Percentiles rank a stretch among this genome's conserved stretches.
Conservation (phyloP, 2,113 vertebrate genomes). For the Salvelinus fontinalis region DNA sequence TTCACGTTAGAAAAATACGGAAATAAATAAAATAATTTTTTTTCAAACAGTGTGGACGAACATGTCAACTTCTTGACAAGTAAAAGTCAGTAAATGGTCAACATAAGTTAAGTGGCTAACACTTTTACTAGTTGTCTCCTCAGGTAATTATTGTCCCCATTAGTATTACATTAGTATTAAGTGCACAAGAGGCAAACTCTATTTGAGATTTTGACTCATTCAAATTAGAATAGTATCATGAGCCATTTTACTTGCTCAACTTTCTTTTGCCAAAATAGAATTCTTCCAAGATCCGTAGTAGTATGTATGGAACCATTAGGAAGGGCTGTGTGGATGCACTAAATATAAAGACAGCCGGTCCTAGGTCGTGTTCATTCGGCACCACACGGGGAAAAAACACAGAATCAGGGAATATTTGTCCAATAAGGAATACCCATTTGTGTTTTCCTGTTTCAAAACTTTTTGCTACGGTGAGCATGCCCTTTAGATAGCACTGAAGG, state of each 20-base stretch:
- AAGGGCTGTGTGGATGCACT: slow-evolving; percentile 62
- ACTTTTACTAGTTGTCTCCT: not conserved
- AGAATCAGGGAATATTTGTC: too few species aligned
- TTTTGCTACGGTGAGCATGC: too few species aligned
- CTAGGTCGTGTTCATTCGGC: slow-evolving; percentile 9
- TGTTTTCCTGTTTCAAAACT: too few species aligned
- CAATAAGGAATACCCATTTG: too few species aligned
- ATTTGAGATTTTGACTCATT: too few species aligned
- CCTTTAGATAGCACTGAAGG: slow-evolving; percentile 53
- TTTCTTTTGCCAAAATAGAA: slow-evolving; percentile 1
- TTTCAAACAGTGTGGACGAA: not conserved
- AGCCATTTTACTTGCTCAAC: too few species aligned
- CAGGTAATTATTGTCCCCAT: too few species aligned
- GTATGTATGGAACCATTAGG: slow-evolving; percentile 23
- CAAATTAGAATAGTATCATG: too few species aligned
- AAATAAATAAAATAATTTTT: too few species aligned
- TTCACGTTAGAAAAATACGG: slow-evolving; percentile 62
- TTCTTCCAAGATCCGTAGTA: slow-evolving; percentile 21
- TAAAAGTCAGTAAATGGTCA: not conserved
- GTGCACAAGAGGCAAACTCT: not conserved
- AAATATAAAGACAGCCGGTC: slow-evolving; percentile 55
- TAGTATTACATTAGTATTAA: too few species aligned
- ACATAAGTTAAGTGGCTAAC: not conserved
- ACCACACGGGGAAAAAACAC: too few species aligned
- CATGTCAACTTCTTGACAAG: slow-evolving; percentile 18